Percentiles rank a stretch among this genome's conserved stretches.
Conservation (phyloP, 2,113 vertebrate species). For the Macrotus californicus region DNA sequence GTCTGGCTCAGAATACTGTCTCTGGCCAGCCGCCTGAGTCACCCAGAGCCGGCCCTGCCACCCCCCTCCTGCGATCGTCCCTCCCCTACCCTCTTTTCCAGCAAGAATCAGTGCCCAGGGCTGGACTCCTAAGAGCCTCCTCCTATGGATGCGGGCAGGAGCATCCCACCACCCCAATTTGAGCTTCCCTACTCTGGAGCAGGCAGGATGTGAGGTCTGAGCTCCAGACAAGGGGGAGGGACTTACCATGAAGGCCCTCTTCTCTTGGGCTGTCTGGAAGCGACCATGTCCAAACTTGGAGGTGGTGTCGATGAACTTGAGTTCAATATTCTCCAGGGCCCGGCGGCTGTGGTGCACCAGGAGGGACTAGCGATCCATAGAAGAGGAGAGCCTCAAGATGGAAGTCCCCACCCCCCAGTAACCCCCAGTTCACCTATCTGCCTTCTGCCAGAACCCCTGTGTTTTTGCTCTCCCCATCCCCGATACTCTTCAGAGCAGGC, state of each 20-base stretch:
- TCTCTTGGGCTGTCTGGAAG: constrained; percentile 87
- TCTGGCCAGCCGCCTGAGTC: neutral
- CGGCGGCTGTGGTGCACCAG: constrained; percentile 79
- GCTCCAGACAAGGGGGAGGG: neutral
- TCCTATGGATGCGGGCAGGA: neutral
- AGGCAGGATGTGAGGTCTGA: neutral
- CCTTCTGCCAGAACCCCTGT: neutral
- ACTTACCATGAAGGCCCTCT: constrained; percentile 86
- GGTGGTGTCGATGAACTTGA: constrained; percentile 89
- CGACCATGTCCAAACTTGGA: constrained; percentile 86
- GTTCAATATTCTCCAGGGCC: constrained; percentile 79
- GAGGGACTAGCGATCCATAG: constrained; percentile 78
- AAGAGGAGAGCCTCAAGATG: neutral
- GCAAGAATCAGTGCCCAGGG: neutral
- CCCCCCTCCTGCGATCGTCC: neutral
- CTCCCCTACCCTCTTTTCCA: neutral
- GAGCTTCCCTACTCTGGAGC: neutral
- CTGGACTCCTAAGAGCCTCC: neutral
- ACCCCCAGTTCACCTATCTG: neutral
- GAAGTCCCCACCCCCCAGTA: too few species aligned
- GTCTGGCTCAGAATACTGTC: neutral
- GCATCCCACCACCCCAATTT: neutral
- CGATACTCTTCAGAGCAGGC: neutral
- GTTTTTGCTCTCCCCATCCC: neutral
- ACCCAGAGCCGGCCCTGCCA: neutral